Conservation (phyloP, 2,888 invertebrate genomes). For the Blomia tropicalis region DNA sequence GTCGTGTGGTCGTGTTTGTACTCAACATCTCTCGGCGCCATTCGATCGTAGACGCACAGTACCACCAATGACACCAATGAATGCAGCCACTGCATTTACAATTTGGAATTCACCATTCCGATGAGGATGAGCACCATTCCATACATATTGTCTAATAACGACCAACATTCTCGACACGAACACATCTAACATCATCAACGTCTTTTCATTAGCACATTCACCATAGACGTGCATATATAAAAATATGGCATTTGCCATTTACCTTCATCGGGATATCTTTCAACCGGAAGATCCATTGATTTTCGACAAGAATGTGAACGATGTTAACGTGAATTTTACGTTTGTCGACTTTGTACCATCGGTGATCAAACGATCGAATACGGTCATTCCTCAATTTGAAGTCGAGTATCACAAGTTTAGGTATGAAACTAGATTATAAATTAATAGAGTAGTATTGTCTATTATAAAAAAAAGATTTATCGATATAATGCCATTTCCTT, state of each 20-base stretch:
- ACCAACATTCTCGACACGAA: no score
- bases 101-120: no score
- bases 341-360: constrained; percentile 26
- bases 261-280: constrained; percentile 21
- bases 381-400: constrained; percentile 21
- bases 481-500: neutral
- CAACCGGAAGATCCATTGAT: constrained; percentile 24
- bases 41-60: neutral
- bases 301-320: constrained; percentile 23
- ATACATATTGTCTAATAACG: no score
- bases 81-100: neutral
- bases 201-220: no score
- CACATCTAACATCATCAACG: no score
- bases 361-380: constrained; percentile 16
- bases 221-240: no score
- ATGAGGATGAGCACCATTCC: no score
- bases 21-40: neutral
- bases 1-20: neutral
- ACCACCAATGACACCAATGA: neutral
- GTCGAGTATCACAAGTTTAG: constrained; percentile 25
- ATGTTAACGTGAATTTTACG: constrained; percentile 22
- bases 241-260: constrained; percentile 23
- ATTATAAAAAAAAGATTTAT: neutral
- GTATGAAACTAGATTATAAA: no score
- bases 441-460: no score